Percentiles rank a stretch among this genome's conserved stretches.
These are phyloP conservation scores for Platalea minor DNA, from an alignment of 2,797 vertebrate genomes.

Conservation along the genomic window DNA sequence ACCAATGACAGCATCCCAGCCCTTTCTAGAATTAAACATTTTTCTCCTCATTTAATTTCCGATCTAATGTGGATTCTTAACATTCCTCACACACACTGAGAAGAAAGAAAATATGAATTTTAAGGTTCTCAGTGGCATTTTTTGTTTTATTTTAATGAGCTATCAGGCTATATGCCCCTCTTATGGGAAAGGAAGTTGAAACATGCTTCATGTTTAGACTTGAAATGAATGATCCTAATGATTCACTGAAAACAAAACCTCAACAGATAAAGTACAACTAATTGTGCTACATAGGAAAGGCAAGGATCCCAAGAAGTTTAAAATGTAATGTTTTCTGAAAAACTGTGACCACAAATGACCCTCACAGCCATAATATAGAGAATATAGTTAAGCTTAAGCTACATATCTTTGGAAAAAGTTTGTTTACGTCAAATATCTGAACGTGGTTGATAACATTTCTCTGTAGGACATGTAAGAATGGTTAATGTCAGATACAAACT, in stretches of 20 bases:
- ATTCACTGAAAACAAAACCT: neutral
- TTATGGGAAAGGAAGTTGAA: neutral
- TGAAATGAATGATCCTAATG: neutral
- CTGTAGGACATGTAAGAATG: neutral
- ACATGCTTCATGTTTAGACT: neutral
- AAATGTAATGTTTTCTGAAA: neutral
- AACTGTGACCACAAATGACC: neutral
- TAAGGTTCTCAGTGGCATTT: neutral
- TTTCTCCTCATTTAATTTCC: neutral
- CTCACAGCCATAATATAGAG: neutral
- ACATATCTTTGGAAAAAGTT: neutral
- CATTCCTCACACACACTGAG: neutral
- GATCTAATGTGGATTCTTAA: neutral
- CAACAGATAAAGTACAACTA: neutral
- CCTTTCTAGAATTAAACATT: neutral
- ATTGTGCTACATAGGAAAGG: neutral
- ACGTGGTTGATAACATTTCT: neutral
- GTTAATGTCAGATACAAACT: neutral
- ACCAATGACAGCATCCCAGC: neutral
- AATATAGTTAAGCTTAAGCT: neutral
- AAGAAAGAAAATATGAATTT: neutral
- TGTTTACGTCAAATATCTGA: neutral
- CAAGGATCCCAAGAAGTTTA: neutral
- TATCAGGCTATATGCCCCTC: neutral
- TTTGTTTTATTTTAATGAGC: conserved; percentile 22